A percentile compares a stretch with the other conserved stretches of the same genome.
These are phyloP conservation scores for Xiphorhynchus elegans DNA, from an alignment of 2,113 vertebrate genomes.

Conservation along the genomic window DNA sequence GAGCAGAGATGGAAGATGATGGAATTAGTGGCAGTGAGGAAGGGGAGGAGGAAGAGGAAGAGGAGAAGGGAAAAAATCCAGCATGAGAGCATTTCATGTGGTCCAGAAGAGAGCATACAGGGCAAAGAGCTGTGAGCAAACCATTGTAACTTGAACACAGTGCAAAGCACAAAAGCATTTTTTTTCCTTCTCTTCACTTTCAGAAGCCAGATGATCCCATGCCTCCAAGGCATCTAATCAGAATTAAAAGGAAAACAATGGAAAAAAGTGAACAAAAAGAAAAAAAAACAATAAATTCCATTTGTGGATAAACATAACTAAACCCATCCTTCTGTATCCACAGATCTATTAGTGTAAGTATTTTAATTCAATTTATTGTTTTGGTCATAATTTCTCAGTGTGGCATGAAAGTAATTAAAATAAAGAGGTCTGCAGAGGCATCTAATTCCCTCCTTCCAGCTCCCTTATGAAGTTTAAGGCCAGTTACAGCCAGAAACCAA, in stretches of 20 bases:
- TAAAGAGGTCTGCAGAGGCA: not conserved
- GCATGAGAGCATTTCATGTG: not conserved
- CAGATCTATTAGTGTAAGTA: not conserved
- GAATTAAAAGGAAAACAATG: not conserved
- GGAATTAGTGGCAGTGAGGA: not conserved
- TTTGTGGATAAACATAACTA: not conserved
- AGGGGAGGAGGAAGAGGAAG: not conserved
- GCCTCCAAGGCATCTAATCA: not conserved
- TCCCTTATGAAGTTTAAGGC: not conserved
- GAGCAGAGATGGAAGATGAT: not conserved
- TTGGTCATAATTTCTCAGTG: not conserved
- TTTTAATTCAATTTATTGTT: not conserved
- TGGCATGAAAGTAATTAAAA: not conserved
- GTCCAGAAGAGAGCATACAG: not conserved
- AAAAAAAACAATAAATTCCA: not conserved
- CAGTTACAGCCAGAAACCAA: not conserved
- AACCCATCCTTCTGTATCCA: not conserved
- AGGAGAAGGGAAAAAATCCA: not conserved
- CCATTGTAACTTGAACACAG: not conserved
- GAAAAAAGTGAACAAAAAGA: not conserved
- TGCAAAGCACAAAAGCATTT: not conserved
- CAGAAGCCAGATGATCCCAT: not conserved
- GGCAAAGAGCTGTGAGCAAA: not conserved
- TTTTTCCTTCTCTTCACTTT: not conserved
- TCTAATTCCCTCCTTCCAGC: not conserved